Percentiles rank a stretch among this genome's conserved stretches.
Conservation (phyloP, 2,113 vertebrate genomes). For the Xenus cinereus region DNA sequence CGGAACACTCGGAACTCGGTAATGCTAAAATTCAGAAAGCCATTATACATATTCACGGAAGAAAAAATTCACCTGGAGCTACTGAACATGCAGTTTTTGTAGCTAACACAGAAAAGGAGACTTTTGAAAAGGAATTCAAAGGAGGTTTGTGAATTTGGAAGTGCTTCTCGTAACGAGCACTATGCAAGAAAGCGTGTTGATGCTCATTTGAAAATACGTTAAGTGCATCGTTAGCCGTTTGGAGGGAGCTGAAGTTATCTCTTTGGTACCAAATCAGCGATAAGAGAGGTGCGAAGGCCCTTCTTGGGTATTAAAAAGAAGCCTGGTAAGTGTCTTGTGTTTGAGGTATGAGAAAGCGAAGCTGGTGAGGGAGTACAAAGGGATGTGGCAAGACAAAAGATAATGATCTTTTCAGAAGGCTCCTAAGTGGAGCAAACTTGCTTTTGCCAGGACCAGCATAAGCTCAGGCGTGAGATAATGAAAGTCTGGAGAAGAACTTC, state of each 20-base stretch:
- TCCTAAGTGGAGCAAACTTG: not conserved
- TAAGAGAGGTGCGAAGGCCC: not conserved
- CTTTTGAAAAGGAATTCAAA: constrained; percentile 19
- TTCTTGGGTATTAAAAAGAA: not conserved
- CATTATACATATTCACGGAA: not conserved
- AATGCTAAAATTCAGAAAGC: constrained; percentile 2
- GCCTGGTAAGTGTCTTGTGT: not conserved
- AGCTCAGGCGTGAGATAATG: not conserved
- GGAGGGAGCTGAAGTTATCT: constrained; percentile 4
- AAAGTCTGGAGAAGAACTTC: not conserved
- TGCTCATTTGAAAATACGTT: not conserved
- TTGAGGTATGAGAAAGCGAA: not conserved
- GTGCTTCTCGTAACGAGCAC: not conserved
- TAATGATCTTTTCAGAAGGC: not conserved
- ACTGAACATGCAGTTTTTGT: not conserved
- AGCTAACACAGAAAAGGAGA: not conserved
- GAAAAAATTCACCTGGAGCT: constrained; percentile 34
- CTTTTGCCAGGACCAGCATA: not conserved
- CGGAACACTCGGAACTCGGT: not conserved
- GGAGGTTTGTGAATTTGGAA: constrained; percentile 18
- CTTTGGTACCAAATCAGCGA: not conserved
- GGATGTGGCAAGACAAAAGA: not conserved
- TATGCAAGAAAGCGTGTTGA: not conserved
- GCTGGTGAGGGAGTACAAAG: not conserved
- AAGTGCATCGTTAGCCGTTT: constrained; percentile 7